Evolutionary conservation across 1,140 invertebrate genomes (phyloP), one percentile per base, ranked within the genome.

Genomic region (Penaeus vannamei): DNA sequence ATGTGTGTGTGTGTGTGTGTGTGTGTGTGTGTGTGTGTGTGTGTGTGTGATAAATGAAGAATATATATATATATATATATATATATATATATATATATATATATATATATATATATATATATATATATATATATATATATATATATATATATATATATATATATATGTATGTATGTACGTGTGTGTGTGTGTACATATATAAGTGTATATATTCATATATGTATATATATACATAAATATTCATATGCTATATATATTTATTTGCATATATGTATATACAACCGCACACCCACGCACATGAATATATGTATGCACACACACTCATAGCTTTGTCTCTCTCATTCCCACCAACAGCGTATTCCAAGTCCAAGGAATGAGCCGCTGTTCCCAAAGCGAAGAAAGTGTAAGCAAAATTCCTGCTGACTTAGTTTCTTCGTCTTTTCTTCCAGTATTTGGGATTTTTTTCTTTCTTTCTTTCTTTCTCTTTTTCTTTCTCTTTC

Each of bases 191-290:
- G 32, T 76, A 76, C 8, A 29, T 76, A 76, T 76, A 29, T 76
- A 76, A 32, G 32, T 76, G 32, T 76, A 76, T 76, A 76, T 76
- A 76, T 76, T 32, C 32, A 76, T 76, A 76, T 76, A 76, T 76
- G 32, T 76, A 76, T 76, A 29, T 32, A 53, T 53, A 53, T 53
- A 53, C 10, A 53, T 53, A 53, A 2, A 29, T 76, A 76, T 76
- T 32, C 32, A 76, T 76, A 76, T 76, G 32, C 12, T 76, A 76
- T 76, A 29, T 76, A 22, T 29, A 29, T 26, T 32, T 76, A 36
- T 36, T 29, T 72, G 3, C 2, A 23, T 72, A n/a, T 72, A 36
- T 19, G 20, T 19, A 72, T 72, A n/a, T 76, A 76, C 32, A 76
- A 1, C 32, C 32, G 32, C 32, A 76, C 32, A 76, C 32, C 3